Evolutionary conservation across 2,797 vertebrate species (phyloP).

Genomic region (Spatula clypeata): DNA sequence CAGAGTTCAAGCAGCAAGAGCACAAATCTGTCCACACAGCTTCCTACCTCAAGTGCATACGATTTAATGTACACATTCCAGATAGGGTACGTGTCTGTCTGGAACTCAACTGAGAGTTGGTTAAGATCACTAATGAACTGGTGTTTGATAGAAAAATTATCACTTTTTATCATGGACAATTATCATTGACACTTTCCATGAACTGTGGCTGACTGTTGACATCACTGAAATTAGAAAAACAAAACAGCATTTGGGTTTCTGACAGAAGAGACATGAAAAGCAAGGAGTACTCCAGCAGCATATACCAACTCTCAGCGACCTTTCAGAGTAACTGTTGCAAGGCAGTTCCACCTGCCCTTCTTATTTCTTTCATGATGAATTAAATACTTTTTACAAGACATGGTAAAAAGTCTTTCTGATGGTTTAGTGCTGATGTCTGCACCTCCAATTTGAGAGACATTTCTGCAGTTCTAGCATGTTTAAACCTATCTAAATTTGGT

Average conservation of each 20-base stretch:
- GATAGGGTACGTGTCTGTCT: accelerated
- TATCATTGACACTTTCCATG: not conserved
- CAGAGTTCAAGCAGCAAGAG: not conserved
- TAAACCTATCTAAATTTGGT: not conserved
- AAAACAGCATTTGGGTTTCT: not conserved
- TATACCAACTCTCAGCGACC: not conserved
- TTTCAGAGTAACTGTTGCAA: accelerated
- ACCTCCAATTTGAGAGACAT: not conserved
- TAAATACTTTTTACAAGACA: not conserved
- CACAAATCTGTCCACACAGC: not conserved
- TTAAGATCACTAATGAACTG: not conserved
- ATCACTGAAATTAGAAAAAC: not conserved
- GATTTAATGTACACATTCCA: accelerated
- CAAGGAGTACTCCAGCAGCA: not conserved
- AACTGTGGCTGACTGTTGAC: not conserved
- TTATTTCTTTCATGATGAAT: not conserved
- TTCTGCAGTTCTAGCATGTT: not conserved
- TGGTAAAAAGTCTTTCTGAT: not conserved
- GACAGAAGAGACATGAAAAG: too few relatives aligned
- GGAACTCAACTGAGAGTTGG: not conserved
- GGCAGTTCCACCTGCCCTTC: accelerated
- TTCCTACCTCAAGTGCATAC: not conserved
- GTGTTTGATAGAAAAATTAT: not conserved
- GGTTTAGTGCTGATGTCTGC: not conserved
- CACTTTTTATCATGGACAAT: too few relatives aligned